These are phyloP conservation scores for Eupithecia insigniata DNA, from an alignment of 2,888 invertebrate species.

Conservation along the genomic window DNA sequence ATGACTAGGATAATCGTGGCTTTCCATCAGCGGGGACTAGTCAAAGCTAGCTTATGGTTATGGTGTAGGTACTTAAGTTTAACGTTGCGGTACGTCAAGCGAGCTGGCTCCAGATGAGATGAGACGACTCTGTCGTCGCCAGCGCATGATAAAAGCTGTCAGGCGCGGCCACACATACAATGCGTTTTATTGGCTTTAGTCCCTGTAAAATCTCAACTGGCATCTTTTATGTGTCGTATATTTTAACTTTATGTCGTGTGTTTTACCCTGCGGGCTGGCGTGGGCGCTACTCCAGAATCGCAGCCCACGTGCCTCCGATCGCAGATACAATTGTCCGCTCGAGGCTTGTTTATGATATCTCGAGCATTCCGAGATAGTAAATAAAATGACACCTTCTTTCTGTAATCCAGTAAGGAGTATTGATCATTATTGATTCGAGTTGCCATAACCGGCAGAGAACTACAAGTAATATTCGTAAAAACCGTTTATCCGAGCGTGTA, in stretches of 20 bases:
- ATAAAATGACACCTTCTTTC: slow-evolving; percentile 70
- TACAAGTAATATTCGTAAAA: slow-evolving; percentile 31
- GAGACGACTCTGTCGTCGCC: slow-evolving; percentile 44
- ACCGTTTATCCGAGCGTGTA: slow-evolving; percentile 42
- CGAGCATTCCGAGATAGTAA: slow-evolving; percentile 65
- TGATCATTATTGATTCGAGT: slow-evolving; percentile 32
- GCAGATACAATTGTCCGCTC: slow-evolving; percentile 76
- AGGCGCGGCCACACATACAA: slow-evolving; percentile 65
- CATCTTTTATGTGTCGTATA: slow-evolving; percentile 76
- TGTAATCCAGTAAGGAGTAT: slow-evolving; percentile 49
- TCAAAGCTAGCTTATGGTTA: slow-evolving; percentile 17
- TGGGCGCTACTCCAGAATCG: slow-evolving; percentile 80
- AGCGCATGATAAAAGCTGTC: slow-evolving; percentile 47
- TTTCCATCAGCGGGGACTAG: slow-evolving; percentile 29
- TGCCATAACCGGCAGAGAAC: slow-evolving; percentile 30
- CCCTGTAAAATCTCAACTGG: slow-evolving; percentile 71
- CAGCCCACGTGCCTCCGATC: slow-evolving; percentile 76
- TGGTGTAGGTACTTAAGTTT: slow-evolving; percentile 36
- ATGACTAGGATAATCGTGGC: slow-evolving; percentile 30
- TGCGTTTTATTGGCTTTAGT: slow-evolving; percentile 68
- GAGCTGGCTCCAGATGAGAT: slow-evolving; percentile 39
- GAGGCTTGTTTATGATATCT: slow-evolving; percentile 69
- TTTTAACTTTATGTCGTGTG: slow-evolving; percentile 71
- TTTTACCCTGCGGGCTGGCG: slow-evolving; percentile 63
- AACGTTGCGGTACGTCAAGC: slow-evolving; percentile 39